Percentiles rank a stretch among this genome's conserved stretches.
Evolutionary conservation across 2,888 invertebrate species (phyloP).

Genomic region (Himalopsyche anomala): DNA sequence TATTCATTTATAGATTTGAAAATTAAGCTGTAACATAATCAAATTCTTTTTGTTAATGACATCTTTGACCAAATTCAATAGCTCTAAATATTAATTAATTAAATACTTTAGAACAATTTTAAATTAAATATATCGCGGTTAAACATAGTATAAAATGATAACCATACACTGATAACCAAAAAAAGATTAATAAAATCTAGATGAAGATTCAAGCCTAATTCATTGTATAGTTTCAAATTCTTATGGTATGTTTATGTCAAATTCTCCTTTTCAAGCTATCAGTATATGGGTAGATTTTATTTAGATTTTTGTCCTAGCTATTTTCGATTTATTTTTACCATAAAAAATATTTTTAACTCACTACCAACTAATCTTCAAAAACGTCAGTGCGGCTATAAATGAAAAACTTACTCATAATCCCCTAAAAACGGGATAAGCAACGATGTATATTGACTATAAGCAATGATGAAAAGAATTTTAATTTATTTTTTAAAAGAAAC

Average conservation of each 20-base stretch:
- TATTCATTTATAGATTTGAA: background rate
- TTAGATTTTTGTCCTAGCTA: slow-evolving; percentile 47
- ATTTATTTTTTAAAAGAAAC: slow-evolving; percentile 3
- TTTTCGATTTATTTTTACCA: slow-evolving; percentile 44
- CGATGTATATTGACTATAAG: background rate
- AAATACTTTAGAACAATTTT: slow-evolving; percentile 13
- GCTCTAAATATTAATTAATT: slow-evolving; percentile 3
- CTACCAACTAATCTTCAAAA: slow-evolving; percentile 32
- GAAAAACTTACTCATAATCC: slow-evolving; percentile 1
- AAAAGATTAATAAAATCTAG: too few relatives aligned
- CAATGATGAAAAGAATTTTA: background rate
- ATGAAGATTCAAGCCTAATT: too few relatives aligned
- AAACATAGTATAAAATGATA: slow-evolving; percentile 21
- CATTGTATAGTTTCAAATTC: too few relatives aligned
- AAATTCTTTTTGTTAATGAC: background rate
- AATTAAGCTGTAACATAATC: background rate
- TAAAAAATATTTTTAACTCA: slow-evolving; percentile 48
- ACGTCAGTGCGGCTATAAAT: slow-evolving; percentile 45
- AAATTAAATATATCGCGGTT: slow-evolving; percentile 39
- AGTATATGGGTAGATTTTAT: background rate
- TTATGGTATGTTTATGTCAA: background rate
- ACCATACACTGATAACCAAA: background rate
- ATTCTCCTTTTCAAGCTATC: background rate
- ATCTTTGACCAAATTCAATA: background rate
- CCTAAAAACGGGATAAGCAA: slow-evolving; percentile 34